Percentiles rank a stretch among this genome's conserved stretches.
Evolutionary conservation across 2,888 invertebrate genomes (phyloP).

Genomic region (Aleiodes alternator): DNA sequence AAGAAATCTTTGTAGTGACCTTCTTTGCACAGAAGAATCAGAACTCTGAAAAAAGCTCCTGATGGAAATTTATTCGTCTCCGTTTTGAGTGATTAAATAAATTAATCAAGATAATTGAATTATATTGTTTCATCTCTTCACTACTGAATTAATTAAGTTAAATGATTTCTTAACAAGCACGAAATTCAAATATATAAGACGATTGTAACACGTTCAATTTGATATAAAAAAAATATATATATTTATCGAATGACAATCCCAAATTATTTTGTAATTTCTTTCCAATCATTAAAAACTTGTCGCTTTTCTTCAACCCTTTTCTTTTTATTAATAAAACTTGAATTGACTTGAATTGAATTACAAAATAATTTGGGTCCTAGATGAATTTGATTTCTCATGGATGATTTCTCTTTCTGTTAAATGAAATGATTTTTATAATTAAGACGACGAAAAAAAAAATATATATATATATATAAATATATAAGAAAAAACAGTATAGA

Average conservation of each 20-base stretch:
- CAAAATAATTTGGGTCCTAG: slow-evolving; percentile 67
- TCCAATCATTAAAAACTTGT: slow-evolving; percentile 33
- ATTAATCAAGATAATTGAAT: slow-evolving; percentile 26
- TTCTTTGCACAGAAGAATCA: too few species aligned
- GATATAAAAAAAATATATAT: slow-evolving; percentile 49
- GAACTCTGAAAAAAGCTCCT: too few species aligned
- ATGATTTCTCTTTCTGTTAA: slow-evolving; percentile 57
- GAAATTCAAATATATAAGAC: slow-evolving; percentile 58
- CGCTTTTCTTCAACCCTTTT: neutral
- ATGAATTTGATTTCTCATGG: slow-evolving; percentile 65
- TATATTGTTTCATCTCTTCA: too few species aligned
- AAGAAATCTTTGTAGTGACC: too few species aligned
- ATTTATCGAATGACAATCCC: slow-evolving; percentile 55
- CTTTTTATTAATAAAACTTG: neutral
- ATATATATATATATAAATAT: slow-evolving; percentile 51
- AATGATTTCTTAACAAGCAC: slow-evolving; percentile 64
- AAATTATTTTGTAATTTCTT: slow-evolving; percentile 65
- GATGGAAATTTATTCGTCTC: too few species aligned
- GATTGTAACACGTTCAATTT: slow-evolving; percentile 61
- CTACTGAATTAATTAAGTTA: slow-evolving; percentile 58
- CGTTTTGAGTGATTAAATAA: slow-evolving; percentile 48
- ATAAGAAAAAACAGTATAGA: slow-evolving; percentile 67
- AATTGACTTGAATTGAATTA: slow-evolving; percentile 53
- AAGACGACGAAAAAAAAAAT: slow-evolving; percentile 66
- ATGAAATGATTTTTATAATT: slow-evolving; percentile 66